Base-by-base conservation (phyloP, 2,797 vertebrate genomes). In the Pipistrellus pygmaeus region DNA sequence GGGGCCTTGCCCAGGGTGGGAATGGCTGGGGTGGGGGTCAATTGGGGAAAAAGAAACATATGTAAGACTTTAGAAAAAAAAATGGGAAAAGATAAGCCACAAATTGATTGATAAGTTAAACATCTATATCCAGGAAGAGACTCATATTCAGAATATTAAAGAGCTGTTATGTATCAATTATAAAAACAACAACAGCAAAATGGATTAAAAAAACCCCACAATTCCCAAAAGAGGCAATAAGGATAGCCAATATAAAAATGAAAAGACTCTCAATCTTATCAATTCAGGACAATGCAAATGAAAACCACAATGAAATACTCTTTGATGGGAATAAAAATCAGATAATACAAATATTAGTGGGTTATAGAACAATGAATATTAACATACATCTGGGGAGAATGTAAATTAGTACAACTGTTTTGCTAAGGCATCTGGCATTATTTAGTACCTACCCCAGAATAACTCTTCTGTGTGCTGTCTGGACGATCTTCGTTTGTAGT, bases 241-340 rank as follows among this genome's bases (percentile, higher is more conserved):
- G 51, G 10, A 20, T 20, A 17, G 25, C 12, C 87, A 55, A 81
- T 64, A 0, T 62, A 64, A 44, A 89, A 85, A 84, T 85, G 78
- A 85, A 88, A 75, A 80, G 9, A 89, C 68, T 80, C 6, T 35
- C 30, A 64, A 77, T 6, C 41, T 68, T 64, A 41, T 71, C 73
- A 23, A 57, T 57, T 81, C 73, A 88, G 12, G 13, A 71, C 51
- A 92, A 85, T 55, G 44, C 30, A 88, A 88, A 88, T 57, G 14
- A 30, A 60, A 60, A 60, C 57, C 23, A 44, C 13, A 88, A 62
- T 75, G 48, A 92, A 89, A 89, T 35, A 15, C 5, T 44, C 75
- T 72, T 48, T 55, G n/a, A 46, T 64, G 32, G 32, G 27, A 81
- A 81, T 64, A 92, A 89, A 94, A 69, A 69, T 71, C 30, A 85